Base-by-base conservation (phyloP, 92 coral and sea anemone species). In the Porites rus region DNA sequence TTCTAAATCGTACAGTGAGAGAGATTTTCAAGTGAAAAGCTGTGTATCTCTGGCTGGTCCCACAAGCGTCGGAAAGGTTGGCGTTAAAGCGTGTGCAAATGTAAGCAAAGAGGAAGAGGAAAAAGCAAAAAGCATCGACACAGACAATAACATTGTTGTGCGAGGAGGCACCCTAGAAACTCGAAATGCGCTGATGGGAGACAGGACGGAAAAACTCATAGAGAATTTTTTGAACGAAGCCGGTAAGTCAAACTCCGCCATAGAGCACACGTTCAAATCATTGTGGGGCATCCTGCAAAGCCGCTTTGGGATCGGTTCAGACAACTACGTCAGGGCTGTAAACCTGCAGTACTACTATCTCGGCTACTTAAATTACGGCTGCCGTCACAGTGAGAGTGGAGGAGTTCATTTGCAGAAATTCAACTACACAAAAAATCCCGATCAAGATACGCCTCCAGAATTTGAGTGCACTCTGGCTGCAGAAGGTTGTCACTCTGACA, bases 1-100 rank as follows among this genome's bases (percentile, higher is more conserved):
- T 28, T 69, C 74, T 28, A 7, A 25, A 8, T 28, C 74, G 74
- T 69, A 69, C 74, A 69, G 74, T 69, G 16, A 69, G 74, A 69
- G 74, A 69, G 74, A 69, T 69, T 69, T 69, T 7, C 46, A 69
- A 50, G 74, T 69, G 74, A 69, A 69, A 69, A 69, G 74, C 74
- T 69, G 74, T 69, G 74, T 69, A 25, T 28, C 53, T 14, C 46
- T 69, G 22, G 74, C 74, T 25, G 74, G 74, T 50, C 74, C 74
- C 21, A 69, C 74, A n/a, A 20, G 46, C 11, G 74, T 69, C 0
- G 74, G 74, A 3, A 28, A 69, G 16, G 74, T 69, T 7, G 74
- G 74, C 74, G 74, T 69, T 51, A 69, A 69, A 51, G 51, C 74
- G 74, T 69, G 74, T 69, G 74, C 51, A 14, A 69, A 69, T 50